phyloP scores from a whole-genome alignment of 2,113 vertebrate genomes.

The Malurus alboscapulatus region DNA sequence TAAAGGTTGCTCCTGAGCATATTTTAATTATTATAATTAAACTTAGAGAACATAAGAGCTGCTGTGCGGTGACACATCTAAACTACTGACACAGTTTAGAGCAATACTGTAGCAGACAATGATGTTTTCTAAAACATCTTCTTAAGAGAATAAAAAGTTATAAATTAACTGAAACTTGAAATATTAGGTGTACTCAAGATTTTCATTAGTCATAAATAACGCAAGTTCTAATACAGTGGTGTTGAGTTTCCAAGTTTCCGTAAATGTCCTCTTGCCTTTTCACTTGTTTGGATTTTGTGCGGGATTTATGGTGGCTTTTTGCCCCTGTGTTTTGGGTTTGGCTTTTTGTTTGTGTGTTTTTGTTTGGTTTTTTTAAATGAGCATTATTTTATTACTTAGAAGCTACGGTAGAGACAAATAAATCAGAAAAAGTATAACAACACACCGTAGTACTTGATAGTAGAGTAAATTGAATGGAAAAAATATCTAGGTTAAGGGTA shows the following conservation, averaged over 20 bases:
- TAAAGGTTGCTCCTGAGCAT: not conserved
- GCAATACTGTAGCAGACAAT: not conserved
- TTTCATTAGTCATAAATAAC: not conserved
- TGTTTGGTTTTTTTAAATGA: not conserved
- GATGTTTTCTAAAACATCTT: not conserved
- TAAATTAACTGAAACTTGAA: not conserved
- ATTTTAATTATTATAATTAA: not conserved
- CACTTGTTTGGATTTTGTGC: not conserved
- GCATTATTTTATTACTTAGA: not conserved
- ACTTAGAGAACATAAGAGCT: not conserved
- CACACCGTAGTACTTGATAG: not conserved
- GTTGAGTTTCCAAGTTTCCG: rapidly evolving
- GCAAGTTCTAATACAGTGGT: not conserved
- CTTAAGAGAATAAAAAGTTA: not conserved
- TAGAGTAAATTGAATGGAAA: not conserved
- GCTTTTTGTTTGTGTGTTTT: not conserved
- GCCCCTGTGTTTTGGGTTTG: not conserved
- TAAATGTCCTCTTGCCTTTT: not conserved
- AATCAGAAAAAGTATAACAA: not conserved
- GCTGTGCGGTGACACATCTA: not conserved
- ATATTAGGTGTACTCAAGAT: not conserved
- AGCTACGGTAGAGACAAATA: not conserved
- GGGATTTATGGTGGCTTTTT: not conserved
- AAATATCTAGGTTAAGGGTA: not conserved
- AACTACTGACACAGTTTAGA: not conserved